A percentile compares a stretch with the other conserved stretches of the same genome.
These are phyloP conservation scores for Polydrusus tereticollis DNA, from an alignment of 2,888 invertebrate species.

Conservation along the genomic window DNA sequence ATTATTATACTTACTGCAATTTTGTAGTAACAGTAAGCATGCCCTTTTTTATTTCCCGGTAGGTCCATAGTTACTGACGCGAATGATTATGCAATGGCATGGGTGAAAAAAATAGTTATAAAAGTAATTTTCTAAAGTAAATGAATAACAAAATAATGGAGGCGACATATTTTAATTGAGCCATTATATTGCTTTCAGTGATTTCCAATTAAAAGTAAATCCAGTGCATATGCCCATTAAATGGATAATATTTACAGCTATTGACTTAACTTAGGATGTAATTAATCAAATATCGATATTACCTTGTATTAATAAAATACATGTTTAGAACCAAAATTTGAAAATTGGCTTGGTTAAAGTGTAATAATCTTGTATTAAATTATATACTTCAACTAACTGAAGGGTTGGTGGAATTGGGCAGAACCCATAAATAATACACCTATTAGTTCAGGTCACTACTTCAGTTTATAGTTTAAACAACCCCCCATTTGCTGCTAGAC, in stretches of 20 bases:
- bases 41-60: background rate
- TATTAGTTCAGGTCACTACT: too few species aligned
- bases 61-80: background rate
- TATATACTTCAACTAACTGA: too few species aligned
- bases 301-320: background rate
- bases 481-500: too few species aligned
- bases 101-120: background rate
- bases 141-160: background rate
- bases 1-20: background rate
- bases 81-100: background rate
- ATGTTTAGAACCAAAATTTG: too few species aligned
- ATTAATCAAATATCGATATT: conserved; percentile 7
- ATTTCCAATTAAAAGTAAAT: conserved; percentile 16
- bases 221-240: background rate
- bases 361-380: too few species aligned
- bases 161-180: conserved; percentile 8
- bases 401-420: too few species aligned
- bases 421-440: too few species aligned
- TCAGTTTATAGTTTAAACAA: too few species aligned
- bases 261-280: background rate
- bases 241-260: background rate
- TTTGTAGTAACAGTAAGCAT: background rate
- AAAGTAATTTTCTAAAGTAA: conserved; percentile 1
- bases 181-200: background rate
- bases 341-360: too few species aligned